A percentile compares a stretch with the other conserved stretches of the same genome.
These are phyloP conservation scores for Phallusia fumigata DNA, from an alignment of 23 tunicate species.

Conservation along the genomic window DNA sequence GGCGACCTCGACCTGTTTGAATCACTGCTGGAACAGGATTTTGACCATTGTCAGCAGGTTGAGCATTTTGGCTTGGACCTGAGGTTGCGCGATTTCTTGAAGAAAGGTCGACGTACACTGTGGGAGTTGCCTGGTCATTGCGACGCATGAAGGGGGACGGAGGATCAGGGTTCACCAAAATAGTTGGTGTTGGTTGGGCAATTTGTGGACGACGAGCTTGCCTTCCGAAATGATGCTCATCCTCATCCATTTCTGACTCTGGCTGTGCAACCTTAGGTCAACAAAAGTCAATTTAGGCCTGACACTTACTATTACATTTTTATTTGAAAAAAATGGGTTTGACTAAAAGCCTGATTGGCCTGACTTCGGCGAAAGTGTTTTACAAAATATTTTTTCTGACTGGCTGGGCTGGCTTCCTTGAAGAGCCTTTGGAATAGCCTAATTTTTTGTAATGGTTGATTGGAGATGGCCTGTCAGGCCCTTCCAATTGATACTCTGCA, in stretches of 20 bases:
- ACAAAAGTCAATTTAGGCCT: too few species aligned
- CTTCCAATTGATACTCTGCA: too few species aligned
- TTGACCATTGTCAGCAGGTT: neutral
- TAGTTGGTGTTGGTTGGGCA: conserved; percentile 3
- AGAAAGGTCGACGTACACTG: neutral
- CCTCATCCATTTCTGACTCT: neutral
- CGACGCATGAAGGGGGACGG: too few species aligned
- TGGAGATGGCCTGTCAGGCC: too few species aligned
- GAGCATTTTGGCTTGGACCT: neutral
- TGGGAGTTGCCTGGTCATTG: neutral
- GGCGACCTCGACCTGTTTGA: neutral
- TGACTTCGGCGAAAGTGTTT: too few species aligned
- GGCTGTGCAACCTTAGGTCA: neutral
- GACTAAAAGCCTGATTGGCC: too few species aligned
- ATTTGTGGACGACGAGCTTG: neutral
- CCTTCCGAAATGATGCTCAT: neutral
- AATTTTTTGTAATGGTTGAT: too few species aligned
- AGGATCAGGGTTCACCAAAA: neutral
- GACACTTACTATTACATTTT: too few species aligned
- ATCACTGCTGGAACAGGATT: neutral
- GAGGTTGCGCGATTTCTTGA: neutral
- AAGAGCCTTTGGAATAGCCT: too few species aligned
- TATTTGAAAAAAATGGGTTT: too few species aligned
- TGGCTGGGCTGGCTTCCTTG: too few species aligned
- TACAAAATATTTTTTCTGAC: too few species aligned